These are phyloP conservation scores for Telmatherina bonti DNA, from an alignment of 2,797 vertebrate species.

Conservation along the genomic window DNA sequence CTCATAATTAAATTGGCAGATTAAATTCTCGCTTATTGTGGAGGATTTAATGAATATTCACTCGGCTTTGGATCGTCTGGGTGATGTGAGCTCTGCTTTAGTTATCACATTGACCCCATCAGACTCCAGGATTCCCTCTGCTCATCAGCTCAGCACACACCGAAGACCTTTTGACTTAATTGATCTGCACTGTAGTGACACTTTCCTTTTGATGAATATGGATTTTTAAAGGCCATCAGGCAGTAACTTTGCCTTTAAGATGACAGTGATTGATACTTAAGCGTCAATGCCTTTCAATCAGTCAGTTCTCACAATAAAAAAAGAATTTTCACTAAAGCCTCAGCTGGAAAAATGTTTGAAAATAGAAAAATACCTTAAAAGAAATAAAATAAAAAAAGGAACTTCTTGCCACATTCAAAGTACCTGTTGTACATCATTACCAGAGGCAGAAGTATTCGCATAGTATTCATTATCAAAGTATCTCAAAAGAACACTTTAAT, in stretches of 20 bases:
- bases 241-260: not conserved
- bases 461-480: no score
- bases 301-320: no score
- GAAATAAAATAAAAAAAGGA: no score
- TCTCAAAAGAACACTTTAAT: no score
- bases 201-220: constrained; percentile 7
- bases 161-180: constrained; percentile 52
- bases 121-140: constrained; percentile 47
- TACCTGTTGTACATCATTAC: no score
- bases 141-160: constrained; percentile 39
- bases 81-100: constrained; percentile 62
- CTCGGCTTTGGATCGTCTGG: constrained; percentile 53
- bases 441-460: no score
- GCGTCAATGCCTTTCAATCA: not conserved
- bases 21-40: constrained; percentile 75
- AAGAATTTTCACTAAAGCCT: not conserved
- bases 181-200: constrained; percentile 38
- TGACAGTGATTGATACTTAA: not conserved
- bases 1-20: constrained; percentile 81
- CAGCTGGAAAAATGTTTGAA: not conserved
- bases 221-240: not conserved
- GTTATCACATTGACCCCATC: constrained; percentile 65
- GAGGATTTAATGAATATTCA: constrained; percentile 80
- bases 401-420: no score
- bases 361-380: not conserved